Evolutionary conservation across 2,888 invertebrate genomes (phyloP).

Genomic region (Ophion obscuratus): DNA sequence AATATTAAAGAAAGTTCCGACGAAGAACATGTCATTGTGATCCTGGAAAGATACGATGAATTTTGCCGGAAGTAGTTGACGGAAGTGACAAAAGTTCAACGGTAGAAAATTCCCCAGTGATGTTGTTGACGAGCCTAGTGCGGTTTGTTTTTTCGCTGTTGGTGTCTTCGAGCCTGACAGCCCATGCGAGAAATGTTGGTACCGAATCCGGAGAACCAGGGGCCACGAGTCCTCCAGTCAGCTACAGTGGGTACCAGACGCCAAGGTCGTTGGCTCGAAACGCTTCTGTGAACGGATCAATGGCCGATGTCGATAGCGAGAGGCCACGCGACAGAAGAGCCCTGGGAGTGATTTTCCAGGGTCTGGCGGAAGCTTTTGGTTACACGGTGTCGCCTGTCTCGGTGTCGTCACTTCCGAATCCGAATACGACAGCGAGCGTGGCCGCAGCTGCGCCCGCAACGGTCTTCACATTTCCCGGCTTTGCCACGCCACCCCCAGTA

Average conservation of each 20-base stretch:
- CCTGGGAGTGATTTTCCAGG: conserved; percentile 79
- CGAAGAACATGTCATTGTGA: background rate
- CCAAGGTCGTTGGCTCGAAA: background rate
- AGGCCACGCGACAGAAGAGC: conserved; percentile 79
- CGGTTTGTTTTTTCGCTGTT: conserved; percentile 14
- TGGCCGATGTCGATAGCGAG: conserved; percentile 40
- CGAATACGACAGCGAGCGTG: conserved; percentile 61
- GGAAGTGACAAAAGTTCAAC: background rate
- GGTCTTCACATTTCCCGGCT: conserved; percentile 55
- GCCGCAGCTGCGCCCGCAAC: conserved; percentile 53
- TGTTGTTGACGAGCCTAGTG: conserved; percentile 27
- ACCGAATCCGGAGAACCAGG: background rate
- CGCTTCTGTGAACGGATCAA: conserved; percentile 11
- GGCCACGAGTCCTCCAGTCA: background rate
- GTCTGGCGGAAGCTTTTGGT: conserved; percentile 80
- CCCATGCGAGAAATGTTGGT: background rate
- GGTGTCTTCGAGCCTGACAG: conserved; percentile 19
- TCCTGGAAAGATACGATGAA: background rate
- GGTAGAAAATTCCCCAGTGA: conserved; percentile 18
- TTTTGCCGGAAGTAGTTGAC: background rate
- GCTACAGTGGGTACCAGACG: background rate
- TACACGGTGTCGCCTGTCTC: conserved; percentile 78
- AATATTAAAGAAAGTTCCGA: background rate
- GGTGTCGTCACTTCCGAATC: conserved; percentile 77
- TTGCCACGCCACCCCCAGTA: conserved; percentile 48